Base-by-base conservation (phyloP, 2,888 invertebrate species). In the Nymphalis polychloros region DNA sequence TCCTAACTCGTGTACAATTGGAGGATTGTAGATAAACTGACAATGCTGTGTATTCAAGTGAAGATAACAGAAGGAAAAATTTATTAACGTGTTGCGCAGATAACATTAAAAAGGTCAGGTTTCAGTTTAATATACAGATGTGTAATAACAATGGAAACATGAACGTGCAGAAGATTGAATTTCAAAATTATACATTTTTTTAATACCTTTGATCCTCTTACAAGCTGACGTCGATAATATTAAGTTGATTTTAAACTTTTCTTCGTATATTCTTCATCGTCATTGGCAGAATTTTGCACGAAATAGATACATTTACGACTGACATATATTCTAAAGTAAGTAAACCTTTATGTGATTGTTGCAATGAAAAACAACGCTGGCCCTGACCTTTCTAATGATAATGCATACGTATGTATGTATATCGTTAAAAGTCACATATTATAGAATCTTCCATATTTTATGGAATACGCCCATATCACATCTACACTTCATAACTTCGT, bases 71-170 rank as follows among this genome's bases (percentile, higher is more conserved):
- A 27, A 27, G 17, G 53, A 27, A 17, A n/a, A 31, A 53, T 55
- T 55, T 55, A 55, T 55, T 55, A 27, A 55, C n/a, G 53, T n/a
- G 53, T 55, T 55, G 8, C 31, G 31, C 53, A 55, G 53, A 55
- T 31, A 55, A 27, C 3, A 27, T 27, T 17, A 31, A 55, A 53
- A 31, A 55, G 53, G 31, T 55, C 53, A 55, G 53, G 53, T 55
- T 55, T 55, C 53, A 55, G 17, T 17, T 55, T 23, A 20, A 16
- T 52, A 4, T 31, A 31, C 6, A 6, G 27, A 31, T 31, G 31
- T 55, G 53, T 55, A 31, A 55, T 52, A 23, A 52, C 13, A 23
- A 55, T 17, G 53, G 17, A 55, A 27, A 55, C 31, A 31, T 17
- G 23, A 17, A 55, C 19, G 20, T 20, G 13, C 13, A 50, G 50